These are phyloP conservation scores for Monochamus saltuarius DNA, from an alignment of 1,140 invertebrate genomes.

Conservation along the genomic window DNA sequence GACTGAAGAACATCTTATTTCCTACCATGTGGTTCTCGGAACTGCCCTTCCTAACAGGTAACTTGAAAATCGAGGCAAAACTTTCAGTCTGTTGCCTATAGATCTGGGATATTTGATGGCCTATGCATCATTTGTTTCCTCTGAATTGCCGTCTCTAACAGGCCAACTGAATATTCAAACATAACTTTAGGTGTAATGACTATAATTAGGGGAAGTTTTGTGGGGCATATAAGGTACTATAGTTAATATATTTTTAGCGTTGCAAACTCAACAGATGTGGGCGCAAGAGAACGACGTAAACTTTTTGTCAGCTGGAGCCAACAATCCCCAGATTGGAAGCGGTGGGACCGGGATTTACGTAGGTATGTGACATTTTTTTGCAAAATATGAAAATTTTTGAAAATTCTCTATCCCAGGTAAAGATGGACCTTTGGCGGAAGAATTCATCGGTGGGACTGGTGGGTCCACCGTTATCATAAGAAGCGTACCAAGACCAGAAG, in stretches of 20 bases:
- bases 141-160: too few species aligned
- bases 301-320: constrained; percentile 57
- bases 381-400: background rate
- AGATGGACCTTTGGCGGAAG: constrained; percentile 13
- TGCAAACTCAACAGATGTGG: constrained; percentile 58
- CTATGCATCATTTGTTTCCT: background rate
- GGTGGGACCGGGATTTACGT: constrained; percentile 55
- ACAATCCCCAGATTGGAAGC: constrained; percentile 51
- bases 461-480: constrained; percentile 21
- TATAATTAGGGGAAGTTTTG: too few species aligned
- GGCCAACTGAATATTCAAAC: too few species aligned
- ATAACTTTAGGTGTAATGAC: too few species aligned
- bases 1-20: constrained; percentile 69
- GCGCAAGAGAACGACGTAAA: constrained; percentile 55
- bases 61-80: too few species aligned
- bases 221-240: too few species aligned
- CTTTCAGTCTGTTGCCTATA: too few species aligned
- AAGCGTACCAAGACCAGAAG: constrained; percentile 14
- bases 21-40: constrained; percentile 75
- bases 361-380: constrained; percentile 33
- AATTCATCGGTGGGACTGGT: constrained; percentile 13
- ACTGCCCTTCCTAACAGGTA: constrained; percentile 69
- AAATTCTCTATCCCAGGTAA: background rate
- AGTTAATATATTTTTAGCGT: constrained; percentile 43
- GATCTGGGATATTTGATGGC: background rate